A percentile compares a stretch with the other conserved stretches of the same genome.
Conservation (phyloP, 2,797 vertebrate species). For the Neoniphon sammara region DNA sequence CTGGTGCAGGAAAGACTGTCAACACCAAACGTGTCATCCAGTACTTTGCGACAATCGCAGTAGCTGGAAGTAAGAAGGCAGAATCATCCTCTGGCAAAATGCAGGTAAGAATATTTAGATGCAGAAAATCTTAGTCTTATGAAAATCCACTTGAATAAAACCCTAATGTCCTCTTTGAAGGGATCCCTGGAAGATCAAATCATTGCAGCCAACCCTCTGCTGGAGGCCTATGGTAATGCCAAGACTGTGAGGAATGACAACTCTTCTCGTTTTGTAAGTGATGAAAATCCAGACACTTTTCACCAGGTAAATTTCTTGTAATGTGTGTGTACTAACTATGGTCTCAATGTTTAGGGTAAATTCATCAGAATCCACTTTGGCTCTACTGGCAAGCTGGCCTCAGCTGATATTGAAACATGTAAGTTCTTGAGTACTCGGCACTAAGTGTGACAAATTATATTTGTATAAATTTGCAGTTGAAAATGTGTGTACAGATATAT, state of each 20-base stretch:
- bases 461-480: too few relatives aligned
- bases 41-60: slow-evolving; percentile 82
- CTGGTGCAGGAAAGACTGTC: slow-evolving; percentile 87
- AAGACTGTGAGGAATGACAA: slow-evolving; percentile 92
- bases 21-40: slow-evolving; percentile 89
- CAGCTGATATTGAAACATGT: slow-evolving; percentile 92
- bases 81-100: slow-evolving; percentile 45
- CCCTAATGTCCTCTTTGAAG: slow-evolving; percentile 58
- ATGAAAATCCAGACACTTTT: not conserved
- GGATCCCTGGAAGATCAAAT: slow-evolving; percentile 87
- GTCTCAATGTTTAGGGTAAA: slow-evolving; percentile 81
- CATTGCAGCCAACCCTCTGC: slow-evolving; percentile 86
- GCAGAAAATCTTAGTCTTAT: too few relatives aligned
- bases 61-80: slow-evolving; percentile 43
- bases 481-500: too few relatives aligned
- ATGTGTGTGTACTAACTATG: too few relatives aligned
- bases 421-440: slow-evolving; percentile 45
- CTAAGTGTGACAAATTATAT: too few relatives aligned
- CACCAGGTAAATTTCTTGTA: not conserved
- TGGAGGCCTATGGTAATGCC: slow-evolving; percentile 90
- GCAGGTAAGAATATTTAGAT: slow-evolving; percentile 40
- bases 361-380: slow-evolving; percentile 91
- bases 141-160: too few relatives aligned
- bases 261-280: slow-evolving; percentile 86
- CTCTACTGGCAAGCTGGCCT: slow-evolving; percentile 87